Evolutionary conservation across 2,888 invertebrate species (phyloP), one percentile per base, ranked within the genome.

Genomic region (Scotopteryx bipunctaria): DNA sequence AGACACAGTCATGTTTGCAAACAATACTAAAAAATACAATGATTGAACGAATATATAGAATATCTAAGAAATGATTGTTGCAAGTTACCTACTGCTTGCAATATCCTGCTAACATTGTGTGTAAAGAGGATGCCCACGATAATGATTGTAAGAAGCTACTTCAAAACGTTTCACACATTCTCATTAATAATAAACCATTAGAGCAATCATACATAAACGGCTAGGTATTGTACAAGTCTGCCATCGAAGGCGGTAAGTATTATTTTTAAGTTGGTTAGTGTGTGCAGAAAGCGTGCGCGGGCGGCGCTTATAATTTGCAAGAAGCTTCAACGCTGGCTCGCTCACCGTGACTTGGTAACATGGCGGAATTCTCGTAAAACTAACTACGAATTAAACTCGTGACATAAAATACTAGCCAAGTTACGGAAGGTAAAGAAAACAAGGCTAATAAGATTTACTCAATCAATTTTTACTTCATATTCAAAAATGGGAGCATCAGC

Each of bases 241-340:
- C 69, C 67, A 73, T 74, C 67, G 71, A 69, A 63, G 69, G 72
- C 62, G 69, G 71, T 78, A 82, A 86, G 78, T 86, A 84, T 78
- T 67, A 80, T 81, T 83, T 78, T 86, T 81, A 83, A 72, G 63
- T 69, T 61, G 63, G 72, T 76, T 86, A 85, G 71, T 66, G 83
- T 85, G 89, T 81, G 79, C 88, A 88, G 89, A 89, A 89, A 89
- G 89, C 88, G 88, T 89, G 80, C 72, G 78, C 76, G 66, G 81
- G 80, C 76, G 83, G 74, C 74, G 70, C 72, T 82, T 79, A 81
- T 83, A 86, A 87, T 84, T 85, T 81, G 78, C 78, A 71, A 77
- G 79, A 75, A 76, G 71, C 74, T 70, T 73, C 73, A 72, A 57
- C 59, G 59, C 67, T 60, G 62, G 70, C 66, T 71, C 77, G 76